Conservation (phyloP, 2,113 vertebrate species). For the Tautogolabrus adspersus region DNA sequence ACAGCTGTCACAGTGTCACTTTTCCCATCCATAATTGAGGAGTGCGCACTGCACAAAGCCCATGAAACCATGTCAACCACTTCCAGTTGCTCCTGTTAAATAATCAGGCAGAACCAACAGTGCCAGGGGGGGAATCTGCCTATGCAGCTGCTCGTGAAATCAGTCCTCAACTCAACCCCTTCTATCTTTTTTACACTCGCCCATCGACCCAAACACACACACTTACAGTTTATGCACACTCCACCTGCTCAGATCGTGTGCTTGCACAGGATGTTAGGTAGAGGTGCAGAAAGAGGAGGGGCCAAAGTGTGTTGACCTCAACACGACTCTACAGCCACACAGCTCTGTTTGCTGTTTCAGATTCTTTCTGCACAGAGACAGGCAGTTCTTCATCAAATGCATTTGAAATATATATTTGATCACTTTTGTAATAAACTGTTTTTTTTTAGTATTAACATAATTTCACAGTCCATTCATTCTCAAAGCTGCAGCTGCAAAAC, state of each 20-base stretch:
- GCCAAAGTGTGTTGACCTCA: background rate
- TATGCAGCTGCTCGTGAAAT: conserved; percentile 69
- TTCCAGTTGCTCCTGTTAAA: conserved; percentile 81
- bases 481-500: no score
- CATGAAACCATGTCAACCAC: conserved; percentile 80
- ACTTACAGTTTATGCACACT: background rate
- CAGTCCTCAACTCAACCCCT: conserved; percentile 38
- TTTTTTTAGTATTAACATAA: no score
- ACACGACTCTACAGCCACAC: background rate
- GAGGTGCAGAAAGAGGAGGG: no score
- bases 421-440: background rate
- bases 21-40: conserved; percentile 80
- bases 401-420: background rate
- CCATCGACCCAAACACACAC: background rate
- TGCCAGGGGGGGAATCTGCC: conserved; percentile 63
- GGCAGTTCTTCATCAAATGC: background rate
- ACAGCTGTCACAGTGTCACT: conserved; percentile 82
- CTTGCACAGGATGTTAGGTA: background rate
- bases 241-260: no score
- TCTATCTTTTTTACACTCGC: background rate
- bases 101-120: conserved; percentile 80
- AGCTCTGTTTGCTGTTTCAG: background rate
- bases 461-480: no score
- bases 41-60: conserved; percentile 77
- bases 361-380: background rate